phyloP scores from a whole-genome alignment of 2,113 vertebrate genomes.

The Cephalopterus ornatus region DNA sequence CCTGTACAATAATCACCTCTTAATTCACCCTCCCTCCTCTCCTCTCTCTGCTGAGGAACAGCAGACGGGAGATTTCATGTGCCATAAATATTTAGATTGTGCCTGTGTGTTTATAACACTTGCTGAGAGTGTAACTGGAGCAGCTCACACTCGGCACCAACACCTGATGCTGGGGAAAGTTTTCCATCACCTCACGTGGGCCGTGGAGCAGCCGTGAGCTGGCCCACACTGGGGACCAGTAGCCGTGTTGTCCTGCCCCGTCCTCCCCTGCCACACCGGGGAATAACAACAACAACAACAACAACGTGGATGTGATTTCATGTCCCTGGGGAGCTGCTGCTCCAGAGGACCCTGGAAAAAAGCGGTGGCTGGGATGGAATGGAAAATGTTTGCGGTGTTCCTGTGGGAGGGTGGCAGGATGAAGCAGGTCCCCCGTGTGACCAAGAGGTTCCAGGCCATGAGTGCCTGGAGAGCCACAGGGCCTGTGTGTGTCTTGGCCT shows the following conservation, averaged over 20 bases:
- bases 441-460: not conserved
- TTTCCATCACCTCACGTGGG: slow-evolving; percentile 62
- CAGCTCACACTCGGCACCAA: slow-evolving; percentile 37
- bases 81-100: slow-evolving; percentile 73
- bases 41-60: slow-evolving; percentile 1
- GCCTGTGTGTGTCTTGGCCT: too few relatives aligned
- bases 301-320: rapidly evolving
- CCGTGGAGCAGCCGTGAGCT: not conserved
- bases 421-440: rapidly evolving
- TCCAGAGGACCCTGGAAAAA: not conserved
- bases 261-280: not conserved
- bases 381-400: not conserved
- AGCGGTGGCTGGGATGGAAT: not conserved
- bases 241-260: not conserved
- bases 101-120: slow-evolving; percentile 72
- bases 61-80: slow-evolving; percentile 70
- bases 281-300: not conserved
- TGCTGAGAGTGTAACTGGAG: slow-evolving; percentile 56
- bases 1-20: slow-evolving; percentile 23
- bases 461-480: not conserved
- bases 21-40: not conserved
- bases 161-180: slow-evolving; percentile 65
- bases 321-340: slow-evolving; percentile 13
- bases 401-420: rapidly evolving
- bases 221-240: not conserved